phyloP scores from a whole-genome alignment of 2,113 vertebrate genomes.

The Gracilinanus agilis region DNA sequence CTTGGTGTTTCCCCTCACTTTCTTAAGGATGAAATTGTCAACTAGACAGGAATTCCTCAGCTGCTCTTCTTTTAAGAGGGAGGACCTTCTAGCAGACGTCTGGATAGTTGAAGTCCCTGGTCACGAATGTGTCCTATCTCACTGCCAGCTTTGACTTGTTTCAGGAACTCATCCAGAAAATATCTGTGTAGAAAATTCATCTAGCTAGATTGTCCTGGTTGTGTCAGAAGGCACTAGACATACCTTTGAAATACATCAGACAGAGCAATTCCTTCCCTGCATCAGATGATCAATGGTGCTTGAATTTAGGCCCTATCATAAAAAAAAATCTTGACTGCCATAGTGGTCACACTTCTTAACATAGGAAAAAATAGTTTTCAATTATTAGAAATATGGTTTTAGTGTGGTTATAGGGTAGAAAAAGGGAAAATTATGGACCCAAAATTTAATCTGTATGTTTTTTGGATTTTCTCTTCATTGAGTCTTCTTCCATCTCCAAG shows the following conservation, averaged over 20 bases:
- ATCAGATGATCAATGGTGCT: neutral
- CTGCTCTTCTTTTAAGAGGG: neutral
- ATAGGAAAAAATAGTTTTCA: neutral
- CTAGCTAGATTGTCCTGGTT: neutral
- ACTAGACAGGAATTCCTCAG: neutral
- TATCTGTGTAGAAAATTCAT: neutral
- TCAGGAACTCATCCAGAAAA: neutral
- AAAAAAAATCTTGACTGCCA: neutral
- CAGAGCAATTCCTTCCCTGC: neutral
- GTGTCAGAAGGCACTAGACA: neutral
- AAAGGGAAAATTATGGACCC: neutral
- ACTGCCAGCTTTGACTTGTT: neutral
- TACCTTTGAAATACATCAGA: neutral
- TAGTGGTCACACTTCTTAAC: neutral
- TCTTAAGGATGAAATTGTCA: neutral
- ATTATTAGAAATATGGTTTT: neutral
- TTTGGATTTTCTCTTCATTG: neutral
- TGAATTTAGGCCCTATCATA: neutral
- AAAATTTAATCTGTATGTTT: neutral
- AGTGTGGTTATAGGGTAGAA: neutral
- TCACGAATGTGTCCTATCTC: constrained; percentile 5
- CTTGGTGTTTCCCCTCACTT: neutral
- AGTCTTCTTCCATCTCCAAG: neutral
- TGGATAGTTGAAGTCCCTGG: neutral
- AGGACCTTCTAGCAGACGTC: neutral